Evolutionary conservation across 2,888 invertebrate genomes (phyloP), one percentile per base, ranked within the genome.

Genomic region (Rhagonycha lutea): DNA sequence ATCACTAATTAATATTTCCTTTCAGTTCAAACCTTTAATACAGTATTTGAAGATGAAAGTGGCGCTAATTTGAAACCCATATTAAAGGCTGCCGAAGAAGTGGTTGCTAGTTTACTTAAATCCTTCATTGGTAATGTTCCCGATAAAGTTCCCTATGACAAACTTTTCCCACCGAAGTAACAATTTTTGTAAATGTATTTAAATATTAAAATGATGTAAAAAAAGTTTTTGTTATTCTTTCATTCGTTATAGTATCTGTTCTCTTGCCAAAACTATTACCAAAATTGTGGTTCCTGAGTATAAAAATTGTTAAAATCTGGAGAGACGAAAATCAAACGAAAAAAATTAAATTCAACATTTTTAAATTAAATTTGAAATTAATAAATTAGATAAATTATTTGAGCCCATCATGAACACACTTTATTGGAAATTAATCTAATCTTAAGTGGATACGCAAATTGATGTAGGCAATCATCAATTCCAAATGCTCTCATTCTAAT

Each of bases 361-460:
- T n/a, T 63, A 65, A 65, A 63, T 65, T 29, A 23, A n/a, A 65
- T 65, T 47, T 23, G 26, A 32, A 65, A 63, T 71, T 47, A 65
- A 11, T 14, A 23, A 47, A 29, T 47, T 60, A 71, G 28, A 63
- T 71, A 71, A 65, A 47, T 24, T 32, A 65, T 65, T 47, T 47
- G 32, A 2, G 14, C 14, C 68, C 61, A 72, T 68, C n/a, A 5
- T n/a, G 47, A 47, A 47, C 47, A n/a, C n/a, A n/a, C 69, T 73
- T 73, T 73, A 69, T 73, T 69, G 68, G 32, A 69, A 69, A 69
- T 63, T 32, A 63, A 69, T 73, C 32, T 32, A 61, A 62, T 24
- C 69, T 69, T 73, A 73, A 73, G 69, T 73, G 73, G 69, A 47
- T 69, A 32, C 68, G 63, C 73, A 69, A 73, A 73, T 73, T 73